These are phyloP conservation scores for Arrhamphus sclerolepis DNA, from an alignment of 2,797 vertebrate genomes.

Conservation along the genomic window DNA sequence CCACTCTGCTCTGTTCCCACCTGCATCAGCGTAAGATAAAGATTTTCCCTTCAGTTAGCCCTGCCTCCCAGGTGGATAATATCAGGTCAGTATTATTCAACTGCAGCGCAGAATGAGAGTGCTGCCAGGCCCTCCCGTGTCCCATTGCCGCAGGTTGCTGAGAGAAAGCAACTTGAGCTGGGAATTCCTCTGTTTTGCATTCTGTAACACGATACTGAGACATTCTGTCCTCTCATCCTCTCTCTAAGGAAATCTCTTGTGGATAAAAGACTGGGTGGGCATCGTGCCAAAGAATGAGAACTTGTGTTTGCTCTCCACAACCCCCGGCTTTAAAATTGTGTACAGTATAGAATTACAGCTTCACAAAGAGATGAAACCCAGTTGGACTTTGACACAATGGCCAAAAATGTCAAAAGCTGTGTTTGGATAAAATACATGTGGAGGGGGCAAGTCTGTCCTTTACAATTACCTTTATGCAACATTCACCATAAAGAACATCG, in stretches of 20 bases:
- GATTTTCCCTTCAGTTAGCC: conserved; percentile 35
- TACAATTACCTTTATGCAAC: conserved; percentile 41
- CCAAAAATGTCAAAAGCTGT: conserved; percentile 46
- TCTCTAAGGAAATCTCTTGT: conserved; percentile 71
- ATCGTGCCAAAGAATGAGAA: conserved; percentile 64
- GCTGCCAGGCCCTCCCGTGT: conserved; percentile 51
- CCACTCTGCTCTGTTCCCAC: conserved; percentile 59
- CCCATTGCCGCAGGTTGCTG: conserved; percentile 62
- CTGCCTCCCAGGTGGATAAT: conserved; percentile 65
- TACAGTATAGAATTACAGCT: conserved; percentile 69
- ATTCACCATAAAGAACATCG: conserved; percentile 11
- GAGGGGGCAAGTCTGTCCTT: conserved; percentile 25
- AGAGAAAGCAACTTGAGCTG: conserved; percentile 72
- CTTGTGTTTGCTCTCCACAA: conserved; percentile 63
- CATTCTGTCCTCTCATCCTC: conserved; percentile 76
- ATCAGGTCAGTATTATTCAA: conserved; percentile 57
- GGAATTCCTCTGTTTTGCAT: conserved; percentile 80
- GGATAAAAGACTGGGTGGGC: conserved; percentile 72
- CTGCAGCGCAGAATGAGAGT: conserved; percentile 40
- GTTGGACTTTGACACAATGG: conserved; percentile 49
- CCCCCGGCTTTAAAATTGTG: conserved; percentile 63
- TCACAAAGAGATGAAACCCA: conserved; percentile 62
- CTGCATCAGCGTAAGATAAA: conserved; percentile 53
- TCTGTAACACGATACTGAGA: conserved; percentile 74
- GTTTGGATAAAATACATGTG: conserved; percentile 31